These are phyloP conservation scores for Menura novaehollandiae DNA, from an alignment of 2,113 vertebrate genomes.

Conservation along the genomic window DNA sequence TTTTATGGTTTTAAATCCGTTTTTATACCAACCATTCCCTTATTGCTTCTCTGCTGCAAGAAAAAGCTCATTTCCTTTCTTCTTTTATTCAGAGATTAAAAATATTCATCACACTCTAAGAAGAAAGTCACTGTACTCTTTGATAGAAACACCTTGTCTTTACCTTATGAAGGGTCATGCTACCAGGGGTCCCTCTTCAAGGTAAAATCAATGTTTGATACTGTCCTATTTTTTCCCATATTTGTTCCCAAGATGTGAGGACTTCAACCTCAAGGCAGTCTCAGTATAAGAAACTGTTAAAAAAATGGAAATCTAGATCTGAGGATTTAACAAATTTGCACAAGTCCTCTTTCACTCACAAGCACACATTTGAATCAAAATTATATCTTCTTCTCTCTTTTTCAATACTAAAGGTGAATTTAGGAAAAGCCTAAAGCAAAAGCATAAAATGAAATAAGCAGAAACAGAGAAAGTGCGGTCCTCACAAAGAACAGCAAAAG, in stretches of 20 bases:
- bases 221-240: neutral
- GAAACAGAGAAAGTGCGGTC: neutral
- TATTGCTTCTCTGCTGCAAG: neutral
- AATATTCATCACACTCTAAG: neutral
- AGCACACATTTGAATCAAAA: neutral
- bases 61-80: neutral
- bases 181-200: neutral
- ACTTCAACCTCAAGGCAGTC: neutral
- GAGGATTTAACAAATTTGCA: neutral
- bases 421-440: neutral
- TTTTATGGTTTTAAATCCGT: neutral
- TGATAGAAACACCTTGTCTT: neutral
- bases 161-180: neutral
- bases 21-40: neutral
- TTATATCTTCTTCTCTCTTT: neutral
- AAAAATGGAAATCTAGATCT: neutral
- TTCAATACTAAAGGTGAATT: neutral
- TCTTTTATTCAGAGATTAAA: neutral
- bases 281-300: neutral
- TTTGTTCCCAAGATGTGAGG: neutral
- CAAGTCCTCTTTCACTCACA: neutral
- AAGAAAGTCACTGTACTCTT: neutral
- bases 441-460: neutral
- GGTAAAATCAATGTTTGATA: neutral
- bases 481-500: neutral